These are phyloP conservation scores for Pristis pectinata DNA, from an alignment of 2,797 vertebrate genomes.

Conservation along the genomic window DNA sequence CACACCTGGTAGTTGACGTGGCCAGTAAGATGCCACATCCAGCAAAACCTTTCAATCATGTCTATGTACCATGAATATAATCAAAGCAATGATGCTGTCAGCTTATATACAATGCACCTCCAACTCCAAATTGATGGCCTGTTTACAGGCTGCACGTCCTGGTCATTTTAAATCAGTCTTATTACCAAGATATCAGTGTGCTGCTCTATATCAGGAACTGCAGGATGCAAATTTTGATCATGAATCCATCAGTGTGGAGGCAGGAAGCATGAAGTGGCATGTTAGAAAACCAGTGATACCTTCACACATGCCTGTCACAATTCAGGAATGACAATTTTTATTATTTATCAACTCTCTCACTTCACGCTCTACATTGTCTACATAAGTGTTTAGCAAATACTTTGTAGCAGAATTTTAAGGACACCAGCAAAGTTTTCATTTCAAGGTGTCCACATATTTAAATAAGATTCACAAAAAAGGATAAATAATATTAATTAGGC, in stretches of 20 bases:
- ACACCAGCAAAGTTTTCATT: neutral
- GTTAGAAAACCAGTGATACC: conserved; percentile 30
- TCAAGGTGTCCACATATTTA: conserved; percentile 5
- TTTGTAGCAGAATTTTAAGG: neutral
- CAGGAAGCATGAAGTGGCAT: conserved; percentile 46
- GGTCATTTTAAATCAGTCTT: conserved; percentile 70
- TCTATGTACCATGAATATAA: conserved; percentile 48
- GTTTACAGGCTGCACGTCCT: conserved; percentile 66
- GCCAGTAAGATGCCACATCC: conserved; percentile 57
- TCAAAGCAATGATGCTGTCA: conserved; percentile 67
- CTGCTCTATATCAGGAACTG: neutral
- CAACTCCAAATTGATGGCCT: conserved; percentile 66
- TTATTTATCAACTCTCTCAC: conserved; percentile 28
- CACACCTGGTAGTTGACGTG: conserved; percentile 63
- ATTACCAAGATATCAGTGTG: conserved; percentile 44
- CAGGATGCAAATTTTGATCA: conserved; percentile 33
- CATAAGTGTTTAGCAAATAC: neutral
- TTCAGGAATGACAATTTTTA: conserved; percentile 26
- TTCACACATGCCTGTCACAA: conserved; percentile 37
- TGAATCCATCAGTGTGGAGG: conserved; percentile 43
- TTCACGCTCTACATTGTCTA: conserved; percentile 16
- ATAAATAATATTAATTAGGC: neutral
- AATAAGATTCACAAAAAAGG: neutral
- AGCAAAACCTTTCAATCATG: conserved; percentile 68
- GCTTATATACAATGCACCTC: conserved; percentile 57